Evolutionary conservation across 2,113 vertebrate species (phyloP), one percentile per base, ranked within the genome.

Genomic region (Climacteris rufus): DNA sequence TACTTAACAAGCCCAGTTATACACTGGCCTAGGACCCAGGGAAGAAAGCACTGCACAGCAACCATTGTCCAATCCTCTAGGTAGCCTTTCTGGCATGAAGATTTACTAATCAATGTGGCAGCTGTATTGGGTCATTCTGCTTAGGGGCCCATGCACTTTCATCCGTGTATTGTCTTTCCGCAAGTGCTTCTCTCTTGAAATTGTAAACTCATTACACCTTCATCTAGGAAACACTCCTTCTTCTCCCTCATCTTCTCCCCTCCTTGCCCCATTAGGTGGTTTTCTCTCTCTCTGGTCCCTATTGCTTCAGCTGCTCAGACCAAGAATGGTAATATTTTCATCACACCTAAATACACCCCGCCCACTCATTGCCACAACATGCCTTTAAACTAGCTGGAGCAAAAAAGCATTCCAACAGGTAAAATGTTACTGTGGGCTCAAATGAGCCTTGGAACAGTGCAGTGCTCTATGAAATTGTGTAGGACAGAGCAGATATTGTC

Each of bases 361-460:
- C 76, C 85, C 89, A 56, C 63, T 81, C 52, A 4, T 85, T 95
- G 90, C 95, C 90, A 71, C 71, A 90, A 92, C 90, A 81, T 90
- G 92, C 69, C 93, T 92, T 96, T 83, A 91, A 87, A 91, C 20
- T 88, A 90, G 75, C 71, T 93, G 79, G 63, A 94, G 87, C 44
- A 57, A 95, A 89, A 91, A 19, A 33, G 7, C 69, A 84, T 96
- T 90, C 82, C 82, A 95, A 63, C 60, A 49, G 52, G 93, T 94
- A 94, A 95, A 96, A 83, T 89, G 80, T 59, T 95, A 69, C 59
- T 88, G n/a, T 74, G 49, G 74, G 71, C 66, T 94, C 71, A 80
- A 87, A 83, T 86, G 82, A 92, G 79, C 78, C 85, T 93, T 80
- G 76, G 60, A 96, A 50, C 68, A 56, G 54, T 63, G 71, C 54